These are phyloP conservation scores for Drepana arcuata DNA, from an alignment of 1,140 invertebrate genomes.

Conservation along the genomic window DNA sequence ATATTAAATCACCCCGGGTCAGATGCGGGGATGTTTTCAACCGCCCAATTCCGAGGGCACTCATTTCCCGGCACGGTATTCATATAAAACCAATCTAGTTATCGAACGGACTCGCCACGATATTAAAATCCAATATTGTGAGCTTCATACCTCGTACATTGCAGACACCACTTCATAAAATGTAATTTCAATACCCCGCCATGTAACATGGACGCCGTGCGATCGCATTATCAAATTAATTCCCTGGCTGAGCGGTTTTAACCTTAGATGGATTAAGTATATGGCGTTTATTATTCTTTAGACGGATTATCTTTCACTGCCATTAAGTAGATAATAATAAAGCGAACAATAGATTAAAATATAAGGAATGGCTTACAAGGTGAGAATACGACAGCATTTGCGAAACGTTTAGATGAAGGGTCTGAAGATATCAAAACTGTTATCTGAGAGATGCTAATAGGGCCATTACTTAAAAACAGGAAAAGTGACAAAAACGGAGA, in stretches of 20 bases:
- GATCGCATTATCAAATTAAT: no score
- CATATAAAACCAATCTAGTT: constrained; percentile 39
- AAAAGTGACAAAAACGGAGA: constrained; percentile 24
- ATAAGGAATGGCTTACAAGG: constrained; percentile 8
- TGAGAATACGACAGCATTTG: no score
- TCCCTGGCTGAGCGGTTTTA: no score
- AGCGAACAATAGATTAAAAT: constrained; percentile 9
- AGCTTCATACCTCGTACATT: constrained; percentile 13
- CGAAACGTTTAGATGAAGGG: constrained; percentile 23
- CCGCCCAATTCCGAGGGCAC: constrained; percentile 15
- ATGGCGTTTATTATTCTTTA: no score
- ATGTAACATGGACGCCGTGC: no score
- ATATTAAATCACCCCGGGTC: constrained; percentile 15
- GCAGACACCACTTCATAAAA: constrained; percentile 17
- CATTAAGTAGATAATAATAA: no score
- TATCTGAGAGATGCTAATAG: constrained; percentile 43
- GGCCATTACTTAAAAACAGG: constrained; percentile 36
- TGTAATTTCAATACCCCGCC: constrained; percentile 16
- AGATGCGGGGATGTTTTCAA: constrained; percentile 21
- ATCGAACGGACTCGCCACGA: constrained; percentile 22
- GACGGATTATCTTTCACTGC: no score
- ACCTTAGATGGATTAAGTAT: no score
- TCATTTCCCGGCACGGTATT: constrained; percentile 23
- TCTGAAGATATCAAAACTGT: constrained; percentile 40
- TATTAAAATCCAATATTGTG: constrained; percentile 39